Conservation (phyloP, 2,888 invertebrate genomes). For the Caenorhabditis drosophilae region DNA sequence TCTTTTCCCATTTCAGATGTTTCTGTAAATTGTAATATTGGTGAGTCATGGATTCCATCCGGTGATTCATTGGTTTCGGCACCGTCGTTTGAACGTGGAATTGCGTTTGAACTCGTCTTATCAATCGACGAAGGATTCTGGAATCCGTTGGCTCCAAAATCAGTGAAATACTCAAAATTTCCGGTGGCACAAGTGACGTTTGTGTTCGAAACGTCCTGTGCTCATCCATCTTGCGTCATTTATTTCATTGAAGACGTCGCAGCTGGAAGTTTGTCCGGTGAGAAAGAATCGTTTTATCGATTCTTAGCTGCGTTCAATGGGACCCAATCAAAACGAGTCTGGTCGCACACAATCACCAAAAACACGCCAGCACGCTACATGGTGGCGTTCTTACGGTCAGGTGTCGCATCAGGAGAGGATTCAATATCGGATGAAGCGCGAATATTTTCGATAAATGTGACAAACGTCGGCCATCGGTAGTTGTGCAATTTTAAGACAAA, state of each 20-base stretch:
- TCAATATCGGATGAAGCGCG: conserved; percentile 71
- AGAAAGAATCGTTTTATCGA: conserved; percentile 43
- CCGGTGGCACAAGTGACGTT: conserved; percentile 72
- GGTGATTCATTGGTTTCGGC: conserved; percentile 73
- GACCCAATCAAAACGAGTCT: conserved; percentile 49
- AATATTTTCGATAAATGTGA: conserved; percentile 73
- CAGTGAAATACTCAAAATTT: conserved; percentile 54
- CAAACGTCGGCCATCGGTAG: conserved; percentile 71
- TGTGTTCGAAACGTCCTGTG: conserved; percentile 73
- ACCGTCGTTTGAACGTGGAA: conserved; percentile 72
- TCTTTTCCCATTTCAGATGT: conserved; percentile 47
- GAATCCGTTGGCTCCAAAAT: conserved; percentile 59
- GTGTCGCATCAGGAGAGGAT: conserved; percentile 53
- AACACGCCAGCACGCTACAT: conserved; percentile 53
- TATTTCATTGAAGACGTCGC: conserved; percentile 72
- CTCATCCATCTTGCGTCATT: conserved; percentile 72
- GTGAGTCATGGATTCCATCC: conserved; percentile 72
- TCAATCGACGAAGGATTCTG: conserved; percentile 71
- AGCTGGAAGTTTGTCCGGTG: conserved; percentile 7
- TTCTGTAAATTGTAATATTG: conserved; percentile 51
- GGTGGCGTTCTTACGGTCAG: conserved; percentile 63
- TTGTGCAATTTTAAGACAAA: neutral
- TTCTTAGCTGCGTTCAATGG: conserved; percentile 64
- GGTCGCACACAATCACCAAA: conserved; percentile 53
- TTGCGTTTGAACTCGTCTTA: conserved; percentile 72